A percentile compares a stretch with the other conserved stretches of the same genome.
Conservation (phyloP, 2,888 invertebrate genomes). For the Beris chalybata region DNA sequence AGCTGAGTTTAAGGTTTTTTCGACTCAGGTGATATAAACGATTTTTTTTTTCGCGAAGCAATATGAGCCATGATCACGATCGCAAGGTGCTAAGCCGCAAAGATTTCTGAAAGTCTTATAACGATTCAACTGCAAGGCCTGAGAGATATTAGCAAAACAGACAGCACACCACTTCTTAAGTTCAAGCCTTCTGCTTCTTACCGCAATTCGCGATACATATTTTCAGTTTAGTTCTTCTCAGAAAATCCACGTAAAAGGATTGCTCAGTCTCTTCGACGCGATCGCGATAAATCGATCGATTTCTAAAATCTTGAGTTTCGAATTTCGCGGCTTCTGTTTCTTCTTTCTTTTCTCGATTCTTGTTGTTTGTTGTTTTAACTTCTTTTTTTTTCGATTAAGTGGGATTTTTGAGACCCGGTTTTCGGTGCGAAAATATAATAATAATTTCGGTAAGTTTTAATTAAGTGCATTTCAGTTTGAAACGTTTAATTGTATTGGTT, state of each 20-base stretch:
- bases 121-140: too few relatives aligned
- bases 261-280: slow-evolving; percentile 30
- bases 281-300: not conserved
- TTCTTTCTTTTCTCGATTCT: slow-evolving; percentile 40
- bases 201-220: slow-evolving; percentile 35
- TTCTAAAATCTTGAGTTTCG: too few relatives aligned
- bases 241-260: slow-evolving; percentile 42
- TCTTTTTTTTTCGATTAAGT: slow-evolving; percentile 34
- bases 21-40: too few relatives aligned
- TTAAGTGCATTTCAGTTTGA: too few relatives aligned
- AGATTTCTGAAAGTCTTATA: too few relatives aligned
- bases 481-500: too few relatives aligned
- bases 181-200: slow-evolving; percentile 36
- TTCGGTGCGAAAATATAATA: not conserved
- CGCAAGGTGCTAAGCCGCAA: too few relatives aligned
- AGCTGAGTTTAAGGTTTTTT: too few relatives aligned
- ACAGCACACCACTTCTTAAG: too few relatives aligned
- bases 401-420: slow-evolving; percentile 36
- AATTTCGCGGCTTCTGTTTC: not conserved
- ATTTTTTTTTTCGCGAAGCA: too few relatives aligned
- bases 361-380: slow-evolving; percentile 33
- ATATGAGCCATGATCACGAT: too few relatives aligned
- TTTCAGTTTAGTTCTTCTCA: slow-evolving; percentile 40
- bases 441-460: slow-evolving; percentile 31
- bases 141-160: too few relatives aligned